These are phyloP conservation scores for Epinephelus fuscoguttatus DNA, from an alignment of 2,113 vertebrate genomes.

Conservation along the genomic window DNA sequence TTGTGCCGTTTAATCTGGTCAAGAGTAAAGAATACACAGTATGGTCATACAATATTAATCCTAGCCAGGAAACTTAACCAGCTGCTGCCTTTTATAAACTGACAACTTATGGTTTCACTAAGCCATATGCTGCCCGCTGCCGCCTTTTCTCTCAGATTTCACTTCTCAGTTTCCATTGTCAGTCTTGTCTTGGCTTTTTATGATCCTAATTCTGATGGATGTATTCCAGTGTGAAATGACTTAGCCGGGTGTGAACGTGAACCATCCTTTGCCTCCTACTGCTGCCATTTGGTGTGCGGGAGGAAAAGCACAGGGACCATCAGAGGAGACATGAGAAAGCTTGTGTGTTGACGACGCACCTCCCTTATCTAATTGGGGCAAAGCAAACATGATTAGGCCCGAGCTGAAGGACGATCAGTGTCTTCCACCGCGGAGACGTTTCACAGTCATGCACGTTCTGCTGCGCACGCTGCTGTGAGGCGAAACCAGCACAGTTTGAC, in stretches of 20 bases:
- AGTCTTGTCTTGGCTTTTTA: slow-evolving; percentile 70
- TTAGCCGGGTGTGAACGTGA: slow-evolving; percentile 70
- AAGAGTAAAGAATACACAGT: slow-evolving; percentile 52
- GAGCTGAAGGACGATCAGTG: slow-evolving; percentile 74
- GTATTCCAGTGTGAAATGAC: slow-evolving; percentile 78
- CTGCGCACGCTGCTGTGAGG: slow-evolving; percentile 48
- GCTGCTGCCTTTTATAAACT: slow-evolving; percentile 68
- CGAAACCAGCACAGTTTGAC: slow-evolving; percentile 16
- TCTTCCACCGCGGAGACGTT: slow-evolving; percentile 63
- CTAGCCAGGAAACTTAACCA: slow-evolving; percentile 58
- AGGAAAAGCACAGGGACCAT: slow-evolving; percentile 62
- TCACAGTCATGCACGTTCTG: slow-evolving; percentile 44
- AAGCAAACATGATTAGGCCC: slow-evolving; percentile 80
- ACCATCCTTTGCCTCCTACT: slow-evolving; percentile 75
- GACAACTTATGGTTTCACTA: slow-evolving; percentile 67
- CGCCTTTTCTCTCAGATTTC: slow-evolving; percentile 68
- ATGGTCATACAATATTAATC: slow-evolving; percentile 65
- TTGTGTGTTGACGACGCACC: slow-evolving; percentile 70
- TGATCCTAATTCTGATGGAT: slow-evolving; percentile 78
- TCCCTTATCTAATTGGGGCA: slow-evolving; percentile 81
- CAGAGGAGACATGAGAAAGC: slow-evolving; percentile 63
- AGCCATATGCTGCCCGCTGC: slow-evolving; percentile 71
- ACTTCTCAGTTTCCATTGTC: slow-evolving; percentile 75
- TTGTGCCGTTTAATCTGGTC: slow-evolving; percentile 53
- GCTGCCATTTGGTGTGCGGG: slow-evolving; percentile 80